phyloP scores from a whole-genome alignment of 2,113 vertebrate species.

The Hemicordylus capensis region DNA sequence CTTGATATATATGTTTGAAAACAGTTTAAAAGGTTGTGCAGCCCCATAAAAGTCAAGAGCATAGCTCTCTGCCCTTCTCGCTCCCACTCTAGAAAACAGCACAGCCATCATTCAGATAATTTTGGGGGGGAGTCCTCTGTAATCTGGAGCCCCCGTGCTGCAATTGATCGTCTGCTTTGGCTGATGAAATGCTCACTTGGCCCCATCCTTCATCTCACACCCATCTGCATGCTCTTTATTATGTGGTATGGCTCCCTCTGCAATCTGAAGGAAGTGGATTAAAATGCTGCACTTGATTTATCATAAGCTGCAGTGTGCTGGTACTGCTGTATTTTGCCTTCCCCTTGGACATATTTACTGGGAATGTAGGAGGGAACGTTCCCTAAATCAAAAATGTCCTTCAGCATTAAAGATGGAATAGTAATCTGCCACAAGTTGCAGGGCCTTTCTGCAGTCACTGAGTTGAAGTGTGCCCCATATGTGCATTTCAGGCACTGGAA shows the following conservation, averaged over 20 bases:
- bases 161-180: constrained; percentile 2
- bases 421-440: background rate
- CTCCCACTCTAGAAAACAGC: background rate
- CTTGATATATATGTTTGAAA: background rate
- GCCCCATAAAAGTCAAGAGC: background rate
- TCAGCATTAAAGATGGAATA: background rate
- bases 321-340: background rate
- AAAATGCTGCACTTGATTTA: background rate
- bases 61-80: background rate
- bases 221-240: constrained; percentile 2
- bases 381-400: background rate
- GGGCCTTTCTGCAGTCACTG: background rate
- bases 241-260: background rate
- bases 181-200: constrained; percentile 17
- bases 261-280: background rate
- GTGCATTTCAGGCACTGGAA: background rate
- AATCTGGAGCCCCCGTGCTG: constrained; percentile 5
- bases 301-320: background rate
- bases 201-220: background rate
- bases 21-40: constrained; percentile 34
- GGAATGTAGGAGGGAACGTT: background rate
- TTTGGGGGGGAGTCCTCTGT: background rate
- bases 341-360: background rate
- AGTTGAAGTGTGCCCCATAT: background rate
- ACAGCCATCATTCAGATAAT: background rate